These are phyloP conservation scores for Ambastaia sidthimunki DNA, from an alignment of 2,797 vertebrate genomes.

Conservation along the genomic window DNA sequence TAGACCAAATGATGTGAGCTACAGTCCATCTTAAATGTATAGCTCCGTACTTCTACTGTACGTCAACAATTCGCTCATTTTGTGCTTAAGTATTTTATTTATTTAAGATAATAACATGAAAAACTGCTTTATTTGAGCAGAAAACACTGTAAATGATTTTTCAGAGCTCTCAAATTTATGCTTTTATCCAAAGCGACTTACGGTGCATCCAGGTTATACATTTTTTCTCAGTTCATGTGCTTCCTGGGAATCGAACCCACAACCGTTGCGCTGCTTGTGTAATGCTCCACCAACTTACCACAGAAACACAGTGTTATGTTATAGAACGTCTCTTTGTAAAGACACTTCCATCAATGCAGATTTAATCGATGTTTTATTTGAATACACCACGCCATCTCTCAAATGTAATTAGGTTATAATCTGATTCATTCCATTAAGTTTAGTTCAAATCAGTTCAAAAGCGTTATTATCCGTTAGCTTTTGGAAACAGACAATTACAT, in stretches of 20 bases:
- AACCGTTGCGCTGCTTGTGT: too few relatives aligned
- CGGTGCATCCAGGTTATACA: too few relatives aligned
- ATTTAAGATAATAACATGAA: not conserved
- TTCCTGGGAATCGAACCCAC: too few relatives aligned
- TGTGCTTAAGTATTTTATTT: not conserved
- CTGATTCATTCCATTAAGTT: constrained; percentile 30
- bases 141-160: not conserved
- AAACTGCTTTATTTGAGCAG: not conserved
- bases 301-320: not conserved
- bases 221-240: too few relatives aligned
- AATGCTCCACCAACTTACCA: too few relatives aligned
- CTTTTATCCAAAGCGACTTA: too few relatives aligned
- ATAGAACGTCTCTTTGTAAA: not conserved
- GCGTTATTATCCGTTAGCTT: constrained; percentile 21
- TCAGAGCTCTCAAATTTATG: too few relatives aligned
- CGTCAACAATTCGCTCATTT: not conserved
- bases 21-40: too few relatives aligned
- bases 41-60: not conserved
- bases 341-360: constrained; percentile 10
- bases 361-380: constrained; percentile 26
- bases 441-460: constrained; percentile 15
- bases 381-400: constrained; percentile 10
- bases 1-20: too few relatives aligned
- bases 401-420: constrained; percentile 35
- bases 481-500: constrained; percentile 36